Evolutionary conservation across 2,888 invertebrate species (phyloP).

Genomic region (Chymomyza procnemis): DNA sequence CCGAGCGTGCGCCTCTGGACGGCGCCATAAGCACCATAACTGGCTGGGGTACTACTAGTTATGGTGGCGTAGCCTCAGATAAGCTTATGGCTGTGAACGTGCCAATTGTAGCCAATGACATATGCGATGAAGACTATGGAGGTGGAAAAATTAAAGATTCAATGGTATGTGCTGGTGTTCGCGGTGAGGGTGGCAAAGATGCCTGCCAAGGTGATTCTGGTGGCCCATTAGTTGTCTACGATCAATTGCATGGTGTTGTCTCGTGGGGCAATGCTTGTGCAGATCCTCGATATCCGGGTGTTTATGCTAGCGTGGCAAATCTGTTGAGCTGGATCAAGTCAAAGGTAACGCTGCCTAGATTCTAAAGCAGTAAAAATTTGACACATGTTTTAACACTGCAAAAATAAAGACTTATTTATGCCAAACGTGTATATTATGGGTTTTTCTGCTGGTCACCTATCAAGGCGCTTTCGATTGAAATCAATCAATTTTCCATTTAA

Average conservation of each 20-base stretch:
- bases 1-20: conserved; percentile 31
- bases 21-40: conserved; percentile 54
- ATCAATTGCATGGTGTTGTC: conserved; percentile 65
- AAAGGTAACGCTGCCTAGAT: conserved; percentile 11
- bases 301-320: conserved; percentile 63
- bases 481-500: not conserved
- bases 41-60: conserved; percentile 68
- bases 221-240: conserved; percentile 63
- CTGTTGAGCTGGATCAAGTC: conserved; percentile 53
- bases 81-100: conserved; percentile 61
- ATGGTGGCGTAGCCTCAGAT: conserved; percentile 51
- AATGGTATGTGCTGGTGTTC: conserved; percentile 73
- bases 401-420: not conserved
- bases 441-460: too few relatives aligned
- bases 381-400: not conserved
- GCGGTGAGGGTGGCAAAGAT: conserved; percentile 67
- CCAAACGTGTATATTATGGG: not conserved
- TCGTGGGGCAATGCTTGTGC: conserved; percentile 74
- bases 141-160: conserved; percentile 46
- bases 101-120: conserved; percentile 58
- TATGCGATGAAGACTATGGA: conserved; percentile 57
- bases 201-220: conserved; percentile 74
- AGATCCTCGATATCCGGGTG: conserved; percentile 62
- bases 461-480: not conserved
- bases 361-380: not conserved